Percentiles rank a stretch among this genome's conserved stretches.
Evolutionary conservation across 2,113 vertebrate genomes (phyloP).

Genomic region (Sciurus niger): DNA sequence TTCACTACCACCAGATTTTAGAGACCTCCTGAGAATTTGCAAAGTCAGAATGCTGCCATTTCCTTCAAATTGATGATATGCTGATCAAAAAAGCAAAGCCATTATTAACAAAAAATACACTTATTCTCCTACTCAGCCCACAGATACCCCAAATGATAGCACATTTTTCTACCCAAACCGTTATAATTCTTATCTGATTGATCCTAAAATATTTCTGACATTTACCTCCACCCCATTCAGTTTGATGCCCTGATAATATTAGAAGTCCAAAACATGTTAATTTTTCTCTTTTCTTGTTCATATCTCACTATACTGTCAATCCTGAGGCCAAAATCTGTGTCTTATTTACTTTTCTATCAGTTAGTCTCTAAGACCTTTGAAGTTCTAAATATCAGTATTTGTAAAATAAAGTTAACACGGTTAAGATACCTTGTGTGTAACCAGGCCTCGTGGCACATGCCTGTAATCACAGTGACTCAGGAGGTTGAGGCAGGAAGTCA

Average conservation of each 20-base stretch:
- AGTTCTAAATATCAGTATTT: neutral
- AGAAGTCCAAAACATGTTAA: neutral
- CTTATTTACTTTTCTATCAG: neutral
- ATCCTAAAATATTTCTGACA: neutral
- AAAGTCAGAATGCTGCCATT: neutral
- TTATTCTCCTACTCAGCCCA: neutral
- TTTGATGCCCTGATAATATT: neutral
- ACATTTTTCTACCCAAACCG: neutral
- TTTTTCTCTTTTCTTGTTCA: neutral
- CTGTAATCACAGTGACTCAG: no score
- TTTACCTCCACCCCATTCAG: rapidly evolving
- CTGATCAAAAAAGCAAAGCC: constrained; percentile 16
- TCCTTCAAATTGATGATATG: neutral
- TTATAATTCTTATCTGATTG: neutral
- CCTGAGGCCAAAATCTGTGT: neutral
- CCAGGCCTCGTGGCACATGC: no score
- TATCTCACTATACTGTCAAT: neutral
- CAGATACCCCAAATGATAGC: neutral
- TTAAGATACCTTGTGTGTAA: neutral
- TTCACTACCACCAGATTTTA: neutral
- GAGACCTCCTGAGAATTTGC: neutral
- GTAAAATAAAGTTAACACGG: neutral
- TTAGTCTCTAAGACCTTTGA: neutral
- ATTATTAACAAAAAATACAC: neutral
- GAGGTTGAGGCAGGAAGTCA: no score